These are phyloP conservation scores for Lithophane leautieri DNA, from an alignment of 2,888 invertebrate species.

Conservation along the genomic window DNA sequence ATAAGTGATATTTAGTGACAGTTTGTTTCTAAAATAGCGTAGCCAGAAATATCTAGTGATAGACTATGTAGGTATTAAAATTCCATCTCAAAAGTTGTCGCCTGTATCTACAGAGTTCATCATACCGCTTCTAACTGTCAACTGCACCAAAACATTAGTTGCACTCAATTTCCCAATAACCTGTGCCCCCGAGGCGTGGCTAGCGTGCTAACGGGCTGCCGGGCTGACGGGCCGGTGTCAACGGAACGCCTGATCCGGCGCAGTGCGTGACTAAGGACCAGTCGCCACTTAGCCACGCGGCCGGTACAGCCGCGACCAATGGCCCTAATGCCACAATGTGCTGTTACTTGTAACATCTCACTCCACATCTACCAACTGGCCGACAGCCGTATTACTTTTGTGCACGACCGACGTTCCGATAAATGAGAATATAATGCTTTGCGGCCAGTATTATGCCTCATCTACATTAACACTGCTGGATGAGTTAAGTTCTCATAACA, in stretches of 20 bases:
- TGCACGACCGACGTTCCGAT: constrained; percentile 44
- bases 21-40: constrained; percentile 1
- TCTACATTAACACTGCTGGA: constrained; percentile 24
- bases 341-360: constrained; percentile 51
- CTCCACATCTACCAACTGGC: constrained; percentile 58
- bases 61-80: constrained; percentile 2
- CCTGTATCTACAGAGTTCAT: constrained; percentile 41
- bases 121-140: constrained; percentile 57
- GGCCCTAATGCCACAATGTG: constrained; percentile 62
- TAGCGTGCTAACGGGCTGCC: constrained; percentile 54
- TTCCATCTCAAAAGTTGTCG: not conserved
- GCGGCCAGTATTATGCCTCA: constrained; percentile 23
- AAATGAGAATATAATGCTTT: constrained; percentile 45
- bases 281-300: constrained; percentile 49
- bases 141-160: constrained; percentile 56
- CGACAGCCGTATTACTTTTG: constrained; percentile 58
- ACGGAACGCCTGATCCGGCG: constrained; percentile 48
- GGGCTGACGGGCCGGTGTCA: constrained; percentile 42
- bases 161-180: constrained; percentile 63
- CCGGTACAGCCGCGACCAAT: constrained; percentile 65
- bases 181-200: constrained; percentile 58
- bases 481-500: constrained; percentile 32
- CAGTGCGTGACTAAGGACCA: constrained; percentile 65
- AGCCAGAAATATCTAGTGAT: not conserved
- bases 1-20: not conserved